Conservation (phyloP, 2,888 invertebrate species). For the Margaritifera margaritifera region DNA sequence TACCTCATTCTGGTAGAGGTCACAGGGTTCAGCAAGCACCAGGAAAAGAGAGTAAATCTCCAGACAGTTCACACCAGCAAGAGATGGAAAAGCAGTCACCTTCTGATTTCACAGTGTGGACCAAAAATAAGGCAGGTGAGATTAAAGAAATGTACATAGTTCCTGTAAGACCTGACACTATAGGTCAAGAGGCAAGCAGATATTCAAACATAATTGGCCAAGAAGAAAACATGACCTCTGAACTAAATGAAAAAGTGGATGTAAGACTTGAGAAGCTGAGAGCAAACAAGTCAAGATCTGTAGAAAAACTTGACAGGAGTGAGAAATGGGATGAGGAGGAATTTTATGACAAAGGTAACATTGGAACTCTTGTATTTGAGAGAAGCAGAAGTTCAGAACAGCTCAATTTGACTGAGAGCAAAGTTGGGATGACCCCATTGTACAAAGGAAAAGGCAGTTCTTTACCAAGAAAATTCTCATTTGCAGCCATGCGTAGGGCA, state of each 20-base stretch:
- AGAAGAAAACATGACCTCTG: conserved; percentile 16
- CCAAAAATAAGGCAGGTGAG: conserved; percentile 11
- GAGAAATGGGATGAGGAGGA: conserved; percentile 33
- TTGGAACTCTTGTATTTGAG: conserved; percentile 49
- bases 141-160: conserved; percentile 29
- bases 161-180: conserved; percentile 36
- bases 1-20: conserved; percentile 5
- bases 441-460: conserved; percentile 31
- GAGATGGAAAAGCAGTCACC: conserved; percentile 1
- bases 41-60: conserved; percentile 13
- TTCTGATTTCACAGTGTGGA: conserved; percentile 2
- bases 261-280: conserved; percentile 1
- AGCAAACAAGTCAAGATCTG: conserved; percentile 24
- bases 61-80: conserved; percentile 6
- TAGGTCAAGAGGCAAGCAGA: conserved; percentile 40
- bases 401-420: conserved; percentile 30
- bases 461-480: conserved; percentile 29
- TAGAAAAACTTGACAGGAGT: conserved; percentile 27
- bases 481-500: conserved; percentile 38
- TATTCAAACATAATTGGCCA: conserved; percentile 33
- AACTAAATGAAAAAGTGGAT: conserved; percentile 11
- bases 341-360: conserved; percentile 22
- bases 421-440: conserved; percentile 24
- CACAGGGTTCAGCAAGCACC: conserved; percentile 13
- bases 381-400: conserved; percentile 37